Evolutionary conservation across 2,797 vertebrate genomes (phyloP), one percentile per base, ranked within the genome.

Genomic region (Enteromius thamalakanensis): DNA sequence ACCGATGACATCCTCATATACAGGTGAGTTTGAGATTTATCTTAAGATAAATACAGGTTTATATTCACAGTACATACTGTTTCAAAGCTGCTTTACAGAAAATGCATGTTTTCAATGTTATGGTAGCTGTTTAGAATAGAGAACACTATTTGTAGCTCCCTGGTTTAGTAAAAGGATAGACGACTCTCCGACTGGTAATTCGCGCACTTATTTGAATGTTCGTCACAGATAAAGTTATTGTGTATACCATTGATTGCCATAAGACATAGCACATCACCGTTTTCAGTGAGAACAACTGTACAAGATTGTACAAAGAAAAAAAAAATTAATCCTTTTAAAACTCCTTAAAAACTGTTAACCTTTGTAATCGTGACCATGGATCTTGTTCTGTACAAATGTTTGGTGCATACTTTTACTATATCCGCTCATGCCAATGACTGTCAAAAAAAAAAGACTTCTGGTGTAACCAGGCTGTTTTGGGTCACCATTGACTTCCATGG

Each of bases 1-100:
- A 93, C 92, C 0, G 97, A 99, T 0, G 96, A 98, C 62, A 96
- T 97, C 49, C 94, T 98, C 29, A 96, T 98, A 4, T 99, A 98
- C 93, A 97, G 97, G 97, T 97, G 67, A 89, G 90, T 80, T 70
- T 40, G 14, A 11, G 42, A 45, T 45, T 45, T 45, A 7, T 74
- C 65, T 60, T 23, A 3, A 72, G 69, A 72, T 29, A 29, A 29
- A 62, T 15, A 14, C 26, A 62, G 26, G 60, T 62, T 29, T 15
- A 7, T 62, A 6, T 62, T 5, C 6, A 32, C 26, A 64, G 1
- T 15, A 6, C 4, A 6, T 3, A 62, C 26, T 29, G 60, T 17
- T 17, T 8, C 26, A 64, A 29, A 64, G 26, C 14, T 29, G 26
- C 26, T 29, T 15, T 64, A 64, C 14, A 7, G 60, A 64, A 15